phyloP scores from a whole-genome alignment of 2,888 invertebrate genomes.

The Drosophila quinaria region DNA sequence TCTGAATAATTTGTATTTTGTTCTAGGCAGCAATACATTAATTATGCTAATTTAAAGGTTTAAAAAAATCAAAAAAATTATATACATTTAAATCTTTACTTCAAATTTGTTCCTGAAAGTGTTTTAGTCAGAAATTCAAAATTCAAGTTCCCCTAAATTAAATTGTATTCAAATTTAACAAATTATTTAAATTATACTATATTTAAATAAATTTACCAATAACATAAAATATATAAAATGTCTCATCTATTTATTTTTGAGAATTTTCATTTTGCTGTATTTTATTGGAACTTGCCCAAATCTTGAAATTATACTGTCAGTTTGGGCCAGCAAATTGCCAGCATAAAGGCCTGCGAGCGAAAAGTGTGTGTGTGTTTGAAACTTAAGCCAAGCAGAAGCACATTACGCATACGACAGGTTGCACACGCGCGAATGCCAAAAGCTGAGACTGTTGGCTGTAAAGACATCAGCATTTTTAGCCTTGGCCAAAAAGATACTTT shows the following conservation, averaged over 20 bases:
- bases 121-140: not conserved
- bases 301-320: not conserved
- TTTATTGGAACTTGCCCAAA: not conserved
- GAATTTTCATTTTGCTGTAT: not conserved
- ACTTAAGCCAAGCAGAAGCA: conserved; percentile 65
- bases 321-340: conserved; percentile 8
- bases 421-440: conserved; percentile 41
- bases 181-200: too few species aligned
- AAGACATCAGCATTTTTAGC: conserved; percentile 7
- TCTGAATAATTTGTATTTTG: conserved; percentile 30
- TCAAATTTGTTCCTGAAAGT: not conserved
- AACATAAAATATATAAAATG: not conserved
- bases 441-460: conserved; percentile 11
- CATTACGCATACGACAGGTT: conserved; percentile 75
- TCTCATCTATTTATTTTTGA: not conserved
- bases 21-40: conserved; percentile 48
- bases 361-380: conserved; percentile 1
- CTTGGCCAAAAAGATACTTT: conserved; percentile 21
- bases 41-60: conserved; percentile 43
- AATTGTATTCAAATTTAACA: too few species aligned
- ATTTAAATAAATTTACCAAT: too few species aligned
- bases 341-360: conserved; percentile 6
- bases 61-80: conserved; percentile 13
- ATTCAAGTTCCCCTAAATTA: not conserved
- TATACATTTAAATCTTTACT: not conserved